Evolutionary conservation across 2,113 vertebrate species (phyloP).

Genomic region (Gopherus flavomarginatus): DNA sequence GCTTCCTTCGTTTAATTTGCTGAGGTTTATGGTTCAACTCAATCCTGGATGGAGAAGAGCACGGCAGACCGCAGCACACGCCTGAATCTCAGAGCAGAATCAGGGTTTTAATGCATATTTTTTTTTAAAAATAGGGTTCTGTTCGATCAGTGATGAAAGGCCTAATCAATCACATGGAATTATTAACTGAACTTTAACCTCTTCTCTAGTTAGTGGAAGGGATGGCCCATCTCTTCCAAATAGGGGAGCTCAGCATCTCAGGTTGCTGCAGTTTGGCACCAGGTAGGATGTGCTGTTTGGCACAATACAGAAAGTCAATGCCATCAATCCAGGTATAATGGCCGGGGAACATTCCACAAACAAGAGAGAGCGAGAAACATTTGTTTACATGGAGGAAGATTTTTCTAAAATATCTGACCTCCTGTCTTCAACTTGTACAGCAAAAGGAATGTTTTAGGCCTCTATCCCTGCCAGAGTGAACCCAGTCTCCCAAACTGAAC

Average conservation of each 20-base stretch:
- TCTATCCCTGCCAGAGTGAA: not conserved
- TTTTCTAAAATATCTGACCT: not conserved
- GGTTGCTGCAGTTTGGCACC: not conserved
- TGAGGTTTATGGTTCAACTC: fast-evolving
- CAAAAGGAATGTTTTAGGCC: not conserved
- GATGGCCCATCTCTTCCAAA: not conserved
- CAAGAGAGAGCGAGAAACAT: not conserved
- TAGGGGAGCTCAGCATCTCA: not conserved
- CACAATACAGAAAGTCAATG: fast-evolving
- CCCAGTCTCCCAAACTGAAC: fast-evolving
- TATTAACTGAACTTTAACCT: fast-evolving
- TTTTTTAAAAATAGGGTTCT: not conserved
- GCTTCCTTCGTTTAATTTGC: not conserved
- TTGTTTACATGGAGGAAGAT: fast-evolving
- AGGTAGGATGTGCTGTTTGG: not conserved
- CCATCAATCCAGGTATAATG: not conserved
- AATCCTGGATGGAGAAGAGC: not conserved
- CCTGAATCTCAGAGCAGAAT: not conserved
- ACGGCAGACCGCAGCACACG: fast-evolving
- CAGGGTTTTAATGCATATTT: not conserved
- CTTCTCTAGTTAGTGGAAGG: not conserved
- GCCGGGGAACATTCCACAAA: not conserved
- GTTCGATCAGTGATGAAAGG: fast-evolving
- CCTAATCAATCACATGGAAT: fast-evolving
- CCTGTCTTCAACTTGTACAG: not conserved